Evolutionary conservation across 1,140 invertebrate species (phyloP).

Genomic region (Anagrus nilaparvatae): DNA sequence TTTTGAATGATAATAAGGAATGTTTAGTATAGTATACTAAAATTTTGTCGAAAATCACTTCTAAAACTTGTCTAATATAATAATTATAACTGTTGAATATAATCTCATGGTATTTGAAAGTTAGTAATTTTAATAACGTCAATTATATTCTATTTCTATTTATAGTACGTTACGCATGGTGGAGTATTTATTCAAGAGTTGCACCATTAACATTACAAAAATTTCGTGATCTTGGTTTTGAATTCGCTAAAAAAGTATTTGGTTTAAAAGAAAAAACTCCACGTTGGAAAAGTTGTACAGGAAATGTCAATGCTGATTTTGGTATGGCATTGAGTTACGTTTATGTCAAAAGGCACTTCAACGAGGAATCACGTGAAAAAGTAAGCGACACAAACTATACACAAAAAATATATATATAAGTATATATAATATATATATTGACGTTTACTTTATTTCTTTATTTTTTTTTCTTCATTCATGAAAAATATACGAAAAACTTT

Average conservation of each 20-base stretch:
- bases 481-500: too few species aligned
- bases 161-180: conserved; percentile 53
- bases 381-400: too few species aligned
- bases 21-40: too few species aligned
- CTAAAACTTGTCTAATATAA: too few species aligned
- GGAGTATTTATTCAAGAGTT: conserved; percentile 55
- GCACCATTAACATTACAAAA: conserved; percentile 49
- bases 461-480: too few species aligned
- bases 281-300: conserved; percentile 64
- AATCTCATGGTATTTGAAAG: too few species aligned
- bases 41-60: too few species aligned
- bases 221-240: conserved; percentile 51
- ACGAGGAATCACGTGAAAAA: conserved; percentile 54
- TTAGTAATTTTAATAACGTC: conserved; percentile 3
- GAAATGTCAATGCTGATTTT: conserved; percentile 65
- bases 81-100: too few species aligned
- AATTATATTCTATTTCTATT: conserved; percentile 20
- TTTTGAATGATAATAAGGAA: too few species aligned
- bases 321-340: conserved; percentile 67
- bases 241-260: conserved; percentile 51
- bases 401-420: too few species aligned
- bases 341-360: conserved; percentile 64
- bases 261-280: conserved; percentile 51
- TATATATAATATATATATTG: too few species aligned
- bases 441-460: too few species aligned